Conservation (phyloP, 2,888 invertebrate genomes). For the Aphidius colemani region DNA sequence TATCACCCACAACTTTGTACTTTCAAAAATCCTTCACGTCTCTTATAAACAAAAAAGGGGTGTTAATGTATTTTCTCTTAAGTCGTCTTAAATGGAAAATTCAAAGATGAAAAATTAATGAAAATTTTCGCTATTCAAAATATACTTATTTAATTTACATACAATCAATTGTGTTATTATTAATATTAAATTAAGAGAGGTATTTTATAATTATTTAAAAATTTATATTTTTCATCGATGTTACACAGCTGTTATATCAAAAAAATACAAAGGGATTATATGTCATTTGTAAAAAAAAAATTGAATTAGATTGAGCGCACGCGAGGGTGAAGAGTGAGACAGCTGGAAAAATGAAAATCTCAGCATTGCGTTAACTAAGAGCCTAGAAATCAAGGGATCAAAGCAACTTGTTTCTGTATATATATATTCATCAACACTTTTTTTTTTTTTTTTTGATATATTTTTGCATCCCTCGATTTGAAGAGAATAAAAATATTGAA, state of each 20-base stretch:
- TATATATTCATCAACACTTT: too few species aligned
- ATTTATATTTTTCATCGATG: too few species aligned
- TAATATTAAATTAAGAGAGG: background rate
- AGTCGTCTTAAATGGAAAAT: slow-evolving; percentile 23
- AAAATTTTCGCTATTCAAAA: background rate
- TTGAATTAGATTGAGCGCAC: slow-evolving; percentile 11
- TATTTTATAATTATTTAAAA: too few species aligned
- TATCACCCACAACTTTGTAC: background rate
- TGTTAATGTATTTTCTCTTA: slow-evolving; percentile 31
- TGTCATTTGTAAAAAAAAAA: slow-evolving; percentile 10
- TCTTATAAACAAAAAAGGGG: slow-evolving; percentile 29
- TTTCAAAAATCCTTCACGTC: slow-evolving; percentile 12
- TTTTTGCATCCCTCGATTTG: slow-evolving; percentile 1
- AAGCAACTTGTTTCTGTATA: background rate
- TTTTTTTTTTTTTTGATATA: background rate
- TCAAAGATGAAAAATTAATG: slow-evolving; percentile 7
- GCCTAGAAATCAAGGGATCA: slow-evolving; percentile 23
- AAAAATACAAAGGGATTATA: slow-evolving; percentile 4
- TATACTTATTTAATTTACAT: background rate
- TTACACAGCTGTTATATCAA: background rate
- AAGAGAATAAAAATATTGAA: slow-evolving; percentile 19
- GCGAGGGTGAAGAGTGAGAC: slow-evolving; percentile 13
- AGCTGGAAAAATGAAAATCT: slow-evolving; percentile 19
- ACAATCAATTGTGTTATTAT: slow-evolving; percentile 12
- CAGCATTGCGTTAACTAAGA: slow-evolving; percentile 23